Base-by-base conservation (phyloP, 2,888 invertebrate species). In the Colostygia pectinataria region DNA sequence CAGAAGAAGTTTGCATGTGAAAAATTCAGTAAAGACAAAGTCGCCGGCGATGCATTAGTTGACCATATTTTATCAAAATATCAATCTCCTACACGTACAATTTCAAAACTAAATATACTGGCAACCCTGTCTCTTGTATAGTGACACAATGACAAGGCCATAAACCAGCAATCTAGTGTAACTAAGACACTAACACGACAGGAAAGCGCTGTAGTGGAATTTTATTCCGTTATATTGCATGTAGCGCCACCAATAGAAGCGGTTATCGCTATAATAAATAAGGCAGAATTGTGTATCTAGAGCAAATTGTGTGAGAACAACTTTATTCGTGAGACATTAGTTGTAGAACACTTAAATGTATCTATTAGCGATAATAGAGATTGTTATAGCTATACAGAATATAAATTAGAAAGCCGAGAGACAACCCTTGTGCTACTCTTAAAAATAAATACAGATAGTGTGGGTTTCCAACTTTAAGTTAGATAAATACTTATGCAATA, bases 111-210 rank as follows among this genome's bases (percentile, higher is more conserved):
- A 36, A 45, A 49, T 20, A 46, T 27, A 47, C 48, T 32, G 51
- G 43, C 53, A 55, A 39, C 58, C 58, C 60, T 55, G 44, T 40
- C 38, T 46, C 36, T 32, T 54, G 29, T 59, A 55, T 56, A 59
- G 37, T 57, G 58, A 55, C 54, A 63, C 60, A 59, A 45, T 65
- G 71, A 77, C 77, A 77, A 64, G 64, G 66, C 66, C 71, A 77
- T 80, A 82, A 80, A 79, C 71, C 71, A 76, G 59, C 62, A 63
- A 62, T 68, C 64, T 61, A 66, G 73, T 75, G 75, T 80, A 74
- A 74, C 71, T 67, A 69, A 74, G 72, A 76, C 74, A 63, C 70
- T 60, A 62, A 83, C 84, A 82, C 71, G 85, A 76, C 83, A 78
- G 71, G 65, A 71, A 82, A 80, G 62, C 68, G 72, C 63, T 71